Evolutionary conservation across 2,113 vertebrate genomes (phyloP).

Genomic region (Lichenostomus cassidix): DNA sequence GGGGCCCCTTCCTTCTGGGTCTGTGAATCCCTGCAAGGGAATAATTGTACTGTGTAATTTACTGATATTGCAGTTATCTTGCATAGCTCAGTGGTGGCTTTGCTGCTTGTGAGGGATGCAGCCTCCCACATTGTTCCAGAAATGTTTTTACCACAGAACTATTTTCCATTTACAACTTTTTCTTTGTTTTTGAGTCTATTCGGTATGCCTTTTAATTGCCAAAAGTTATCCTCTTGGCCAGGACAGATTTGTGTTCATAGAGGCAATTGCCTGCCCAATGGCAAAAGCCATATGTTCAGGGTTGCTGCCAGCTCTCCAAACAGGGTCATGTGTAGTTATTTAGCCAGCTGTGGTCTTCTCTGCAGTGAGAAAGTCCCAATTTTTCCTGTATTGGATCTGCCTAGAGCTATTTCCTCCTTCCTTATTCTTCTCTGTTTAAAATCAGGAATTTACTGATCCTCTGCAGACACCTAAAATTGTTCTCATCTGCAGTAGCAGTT

Average conservation of each 20-base stretch:
- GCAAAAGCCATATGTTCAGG: background rate
- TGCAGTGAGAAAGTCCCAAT: background rate
- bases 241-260: background rate
- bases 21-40: background rate
- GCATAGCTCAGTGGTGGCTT: background rate
- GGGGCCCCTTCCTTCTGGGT: accelerated
- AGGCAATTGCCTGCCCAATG: background rate
- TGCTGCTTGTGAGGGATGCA: background rate
- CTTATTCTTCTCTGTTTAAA: background rate
- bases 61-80: background rate
- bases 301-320: background rate
- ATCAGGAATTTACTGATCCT: background rate
- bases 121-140: background rate
- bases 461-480: background rate
- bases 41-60: background rate
- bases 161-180: background rate
- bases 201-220: background rate
- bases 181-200: background rate
- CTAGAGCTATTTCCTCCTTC: background rate
- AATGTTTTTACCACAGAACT: background rate
- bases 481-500: background rate
- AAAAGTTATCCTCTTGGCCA: background rate
- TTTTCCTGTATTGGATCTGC: background rate
- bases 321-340: background rate
- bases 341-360: background rate